Conservation (phyloP, 2,888 invertebrate genomes). For the Adineta ricciae region DNA sequence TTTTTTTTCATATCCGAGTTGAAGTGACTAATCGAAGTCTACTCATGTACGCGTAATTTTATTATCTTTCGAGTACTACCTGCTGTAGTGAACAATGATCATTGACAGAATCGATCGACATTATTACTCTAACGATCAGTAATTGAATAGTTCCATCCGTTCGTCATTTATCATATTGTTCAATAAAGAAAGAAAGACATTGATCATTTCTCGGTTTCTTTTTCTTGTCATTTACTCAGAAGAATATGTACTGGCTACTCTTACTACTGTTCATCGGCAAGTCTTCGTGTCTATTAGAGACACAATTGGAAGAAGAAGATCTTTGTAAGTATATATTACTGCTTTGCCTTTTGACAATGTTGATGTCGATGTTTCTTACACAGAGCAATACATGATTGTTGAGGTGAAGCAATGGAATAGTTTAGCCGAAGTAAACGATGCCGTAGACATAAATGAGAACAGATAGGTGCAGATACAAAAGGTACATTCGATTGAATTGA, state of each 20-base stretch:
- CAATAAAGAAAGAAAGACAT: conserved; percentile 1
- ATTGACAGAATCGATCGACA: background rate
- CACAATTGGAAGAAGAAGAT: background rate
- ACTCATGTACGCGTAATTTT: background rate
- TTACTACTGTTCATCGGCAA: background rate
- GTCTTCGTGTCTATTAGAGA: background rate
- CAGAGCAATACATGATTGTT: background rate
- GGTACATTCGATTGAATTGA: background rate
- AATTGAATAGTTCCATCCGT: background rate
- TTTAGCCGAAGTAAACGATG: conserved; percentile 10
- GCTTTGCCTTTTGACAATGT: background rate
- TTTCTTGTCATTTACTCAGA: background rate
- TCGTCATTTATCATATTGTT: conserved; percentile 7
- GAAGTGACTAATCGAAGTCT: background rate
- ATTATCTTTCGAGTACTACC: background rate
- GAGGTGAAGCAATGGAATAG: background rate
- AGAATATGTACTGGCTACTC: background rate
- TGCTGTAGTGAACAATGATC: background rate
- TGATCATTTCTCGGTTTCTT: background rate
- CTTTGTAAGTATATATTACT: background rate
- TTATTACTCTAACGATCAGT: background rate
- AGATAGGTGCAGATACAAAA: background rate
- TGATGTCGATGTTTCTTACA: background rate
- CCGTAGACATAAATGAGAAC: conserved; percentile 11
- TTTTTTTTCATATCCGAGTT: background rate